These are phyloP conservation scores for Trichogramma dendrolimi DNA, from an alignment of 2,888 invertebrate genomes.

Conservation along the genomic window DNA sequence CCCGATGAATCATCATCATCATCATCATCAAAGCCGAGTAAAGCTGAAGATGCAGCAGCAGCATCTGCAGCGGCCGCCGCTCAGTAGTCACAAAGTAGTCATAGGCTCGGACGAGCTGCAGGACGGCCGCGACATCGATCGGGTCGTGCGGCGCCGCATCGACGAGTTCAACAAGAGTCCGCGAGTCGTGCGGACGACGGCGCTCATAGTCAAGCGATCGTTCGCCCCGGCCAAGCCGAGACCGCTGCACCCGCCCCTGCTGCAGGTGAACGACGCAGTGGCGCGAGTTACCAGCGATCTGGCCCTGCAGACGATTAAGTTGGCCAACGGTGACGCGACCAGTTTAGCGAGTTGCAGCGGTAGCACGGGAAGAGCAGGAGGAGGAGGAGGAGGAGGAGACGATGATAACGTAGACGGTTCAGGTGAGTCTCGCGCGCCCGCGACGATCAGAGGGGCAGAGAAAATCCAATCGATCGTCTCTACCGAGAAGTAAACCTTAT, in stretches of 20 bases:
- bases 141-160: constrained; percentile 46
- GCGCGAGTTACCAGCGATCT: not conserved
- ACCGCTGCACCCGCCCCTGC: constrained; percentile 8
- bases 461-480: too few species aligned
- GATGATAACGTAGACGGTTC: constrained; percentile 18
- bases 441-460: too few species aligned
- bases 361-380: constrained; percentile 1
- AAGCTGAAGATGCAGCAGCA: constrained; percentile 35
- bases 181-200: constrained; percentile 47
- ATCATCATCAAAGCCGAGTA: constrained; percentile 11
- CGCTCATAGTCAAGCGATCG: constrained; percentile 48
- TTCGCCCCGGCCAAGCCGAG: constrained; percentile 37
- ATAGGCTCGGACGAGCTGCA: constrained; percentile 48
- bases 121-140: constrained; percentile 45
- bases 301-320: not conserved
- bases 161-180: constrained; percentile 43
- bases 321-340: constrained; percentile 18
- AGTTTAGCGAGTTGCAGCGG: not conserved
- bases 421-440: constrained; percentile 17
- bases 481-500: too few species aligned
- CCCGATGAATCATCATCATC: constrained; percentile 4
- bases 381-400: not conserved
- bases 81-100: constrained; percentile 51
- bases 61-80: constrained; percentile 38
- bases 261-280: constrained; percentile 9